Evolutionary conservation across 2,888 invertebrate species (phyloP).

Genomic region (Spodoptera exigua): DNA sequence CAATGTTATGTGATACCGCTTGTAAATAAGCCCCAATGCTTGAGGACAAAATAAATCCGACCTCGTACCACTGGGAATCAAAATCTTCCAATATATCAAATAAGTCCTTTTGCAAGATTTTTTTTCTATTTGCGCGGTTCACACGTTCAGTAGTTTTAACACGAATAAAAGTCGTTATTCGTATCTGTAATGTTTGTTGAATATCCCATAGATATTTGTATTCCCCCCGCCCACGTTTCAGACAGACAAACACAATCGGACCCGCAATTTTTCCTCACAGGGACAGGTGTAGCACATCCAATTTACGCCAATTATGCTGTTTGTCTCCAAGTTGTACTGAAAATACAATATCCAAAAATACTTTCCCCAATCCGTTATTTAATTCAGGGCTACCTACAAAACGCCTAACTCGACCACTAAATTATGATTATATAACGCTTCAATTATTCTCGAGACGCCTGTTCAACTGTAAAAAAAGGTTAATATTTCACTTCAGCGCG

Average conservation of each 20-base stretch:
- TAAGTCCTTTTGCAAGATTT: slow-evolving; percentile 52
- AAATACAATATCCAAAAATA: no score
- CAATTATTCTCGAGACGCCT: slow-evolving; percentile 14
- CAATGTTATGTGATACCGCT: slow-evolving; percentile 75
- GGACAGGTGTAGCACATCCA: no score
- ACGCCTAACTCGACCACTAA: no score
- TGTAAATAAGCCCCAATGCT: slow-evolving; percentile 68
- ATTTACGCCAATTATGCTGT: no score
- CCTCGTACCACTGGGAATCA: slow-evolving; percentile 45
- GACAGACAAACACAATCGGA: no score
- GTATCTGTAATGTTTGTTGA: slow-evolving; percentile 37
- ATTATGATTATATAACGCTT: no score
- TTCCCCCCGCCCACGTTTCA: slow-evolving; percentile 15
- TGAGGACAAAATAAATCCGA: slow-evolving; percentile 64
- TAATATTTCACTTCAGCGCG: slow-evolving; percentile 29
- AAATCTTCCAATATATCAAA: slow-evolving; percentile 65
- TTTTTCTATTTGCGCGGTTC: slow-evolving; percentile 37
- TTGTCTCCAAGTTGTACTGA: no score
- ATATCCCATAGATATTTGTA: slow-evolving; percentile 32
- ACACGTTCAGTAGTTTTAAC: slow-evolving; percentile 36
- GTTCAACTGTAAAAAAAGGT: slow-evolving; percentile 25
- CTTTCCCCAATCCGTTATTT: no score
- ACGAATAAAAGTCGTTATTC: slow-evolving; percentile 37
- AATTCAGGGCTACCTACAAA: no score
- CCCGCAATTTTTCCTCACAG: no score